Conservation (phyloP, 1,140 invertebrate species). For the Bursaphelenchus mucronatus region DNA sequence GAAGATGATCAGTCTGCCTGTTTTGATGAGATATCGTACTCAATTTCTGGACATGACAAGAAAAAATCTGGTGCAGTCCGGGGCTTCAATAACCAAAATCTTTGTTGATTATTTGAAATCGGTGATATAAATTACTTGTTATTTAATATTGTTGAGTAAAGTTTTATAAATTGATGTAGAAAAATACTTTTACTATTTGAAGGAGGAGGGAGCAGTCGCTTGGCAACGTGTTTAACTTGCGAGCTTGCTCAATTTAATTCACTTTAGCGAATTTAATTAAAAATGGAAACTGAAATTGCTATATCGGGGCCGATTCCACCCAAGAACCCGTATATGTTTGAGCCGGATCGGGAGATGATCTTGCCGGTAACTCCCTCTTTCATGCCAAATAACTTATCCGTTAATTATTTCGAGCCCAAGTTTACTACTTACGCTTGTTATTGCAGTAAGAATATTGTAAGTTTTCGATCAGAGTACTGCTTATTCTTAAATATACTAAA, state of each 20-base stretch:
- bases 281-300: conserved; percentile 18
- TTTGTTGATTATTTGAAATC: conserved; percentile 16
- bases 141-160: conserved; percentile 14
- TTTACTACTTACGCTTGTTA: conserved; percentile 18
- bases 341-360: conserved; percentile 16
- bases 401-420: conserved; percentile 20
- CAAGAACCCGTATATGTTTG: conserved; percentile 18
- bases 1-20: neutral
- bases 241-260: neutral
- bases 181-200: neutral
- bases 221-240: neutral
- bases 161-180: neutral
- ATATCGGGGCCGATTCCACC: conserved; percentile 5
- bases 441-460: conserved; percentile 15
- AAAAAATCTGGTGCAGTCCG: neutral
- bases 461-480: neutral
- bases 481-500: neutral
- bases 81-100: neutral
- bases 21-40: neutral
- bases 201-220: neutral
- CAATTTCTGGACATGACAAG: conserved; percentile 13
- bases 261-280: neutral
- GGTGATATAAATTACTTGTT: conserved; percentile 4
- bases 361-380: conserved; percentile 9
- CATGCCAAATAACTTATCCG: conserved; percentile 7